phyloP scores from a whole-genome alignment of 2,113 vertebrate genomes.

The Mirza zaza region DNA sequence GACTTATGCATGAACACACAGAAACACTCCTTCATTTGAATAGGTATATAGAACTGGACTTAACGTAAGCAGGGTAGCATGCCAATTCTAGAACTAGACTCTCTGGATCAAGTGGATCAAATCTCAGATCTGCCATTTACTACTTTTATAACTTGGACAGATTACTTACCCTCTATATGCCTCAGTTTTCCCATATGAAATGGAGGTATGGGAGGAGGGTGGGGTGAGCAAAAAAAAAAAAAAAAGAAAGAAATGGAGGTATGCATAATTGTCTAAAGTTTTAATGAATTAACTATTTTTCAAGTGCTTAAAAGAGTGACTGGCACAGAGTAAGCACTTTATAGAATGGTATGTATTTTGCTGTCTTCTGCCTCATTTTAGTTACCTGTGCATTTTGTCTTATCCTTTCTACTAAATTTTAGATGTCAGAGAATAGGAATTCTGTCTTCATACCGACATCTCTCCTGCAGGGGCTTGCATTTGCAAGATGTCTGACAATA shows the following conservation, averaged over 20 bases:
- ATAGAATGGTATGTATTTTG: background rate
- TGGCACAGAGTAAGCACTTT: background rate
- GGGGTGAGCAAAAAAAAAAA: too few relatives aligned
- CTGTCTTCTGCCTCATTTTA: slow-evolving; percentile 16
- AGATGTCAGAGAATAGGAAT: background rate
- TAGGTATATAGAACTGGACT: background rate
- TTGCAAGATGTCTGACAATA: slow-evolving; percentile 4
- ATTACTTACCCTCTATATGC: background rate
- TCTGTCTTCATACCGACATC: background rate
- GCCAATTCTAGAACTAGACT: background rate
- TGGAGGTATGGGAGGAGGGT: background rate
- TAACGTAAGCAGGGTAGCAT: background rate
- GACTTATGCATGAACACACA: background rate
- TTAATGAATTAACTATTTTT: slow-evolving; percentile 33
- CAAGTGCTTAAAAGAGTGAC: background rate
- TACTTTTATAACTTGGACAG: background rate
- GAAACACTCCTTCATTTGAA: background rate
- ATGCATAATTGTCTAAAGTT: background rate
- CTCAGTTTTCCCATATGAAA: slow-evolving; percentile 11
- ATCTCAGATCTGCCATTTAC: background rate
- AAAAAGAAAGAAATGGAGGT: slow-evolving; percentile 15
- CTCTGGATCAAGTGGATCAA: background rate
- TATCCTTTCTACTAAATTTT: background rate
- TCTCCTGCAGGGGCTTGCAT: background rate
- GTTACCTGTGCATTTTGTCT: background rate